Percentiles rank a stretch among this genome's conserved stretches.
phyloP scores from a whole-genome alignment of 2,888 invertebrate species.

The Brachyptera risi region DNA sequence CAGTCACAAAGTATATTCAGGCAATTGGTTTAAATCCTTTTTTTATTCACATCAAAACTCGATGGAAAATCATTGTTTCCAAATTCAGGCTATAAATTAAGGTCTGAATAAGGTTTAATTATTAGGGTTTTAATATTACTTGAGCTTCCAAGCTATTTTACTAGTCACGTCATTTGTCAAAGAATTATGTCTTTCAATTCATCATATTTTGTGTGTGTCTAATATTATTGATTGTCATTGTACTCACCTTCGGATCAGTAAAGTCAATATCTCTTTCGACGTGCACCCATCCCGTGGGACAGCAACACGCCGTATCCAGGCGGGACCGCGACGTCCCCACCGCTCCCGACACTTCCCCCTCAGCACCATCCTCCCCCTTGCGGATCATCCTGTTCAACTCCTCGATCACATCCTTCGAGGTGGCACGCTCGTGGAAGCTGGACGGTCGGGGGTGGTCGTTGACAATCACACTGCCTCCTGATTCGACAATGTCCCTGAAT shows the following conservation, averaged over 20 bases:
- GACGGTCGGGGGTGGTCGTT: constrained; percentile 52
- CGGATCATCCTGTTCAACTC: constrained; percentile 64
- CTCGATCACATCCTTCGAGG: constrained; percentile 72
- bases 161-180: too few relatives aligned
- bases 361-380: constrained; percentile 49
- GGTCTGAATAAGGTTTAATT: too few relatives aligned
- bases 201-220: too few relatives aligned
- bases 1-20: too few relatives aligned
- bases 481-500: constrained; percentile 37
- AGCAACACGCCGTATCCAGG: constrained; percentile 61
- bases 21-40: too few relatives aligned
- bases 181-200: too few relatives aligned
- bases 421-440: constrained; percentile 69
- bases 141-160: too few relatives aligned
- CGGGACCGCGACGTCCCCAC: constrained; percentile 38
- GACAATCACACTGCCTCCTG: constrained; percentile 46
- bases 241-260: constrained; percentile 67
- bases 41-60: too few relatives aligned
- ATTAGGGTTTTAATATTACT: too few relatives aligned
- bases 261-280: constrained; percentile 73
- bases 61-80: too few relatives aligned
- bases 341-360: constrained; percentile 34
- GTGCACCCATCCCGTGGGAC: constrained; percentile 74
- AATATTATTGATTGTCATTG: neutral
- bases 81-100: too few relatives aligned